Base-by-base conservation (phyloP, 2,888 invertebrate species). In the Acleris emargana region DNA sequence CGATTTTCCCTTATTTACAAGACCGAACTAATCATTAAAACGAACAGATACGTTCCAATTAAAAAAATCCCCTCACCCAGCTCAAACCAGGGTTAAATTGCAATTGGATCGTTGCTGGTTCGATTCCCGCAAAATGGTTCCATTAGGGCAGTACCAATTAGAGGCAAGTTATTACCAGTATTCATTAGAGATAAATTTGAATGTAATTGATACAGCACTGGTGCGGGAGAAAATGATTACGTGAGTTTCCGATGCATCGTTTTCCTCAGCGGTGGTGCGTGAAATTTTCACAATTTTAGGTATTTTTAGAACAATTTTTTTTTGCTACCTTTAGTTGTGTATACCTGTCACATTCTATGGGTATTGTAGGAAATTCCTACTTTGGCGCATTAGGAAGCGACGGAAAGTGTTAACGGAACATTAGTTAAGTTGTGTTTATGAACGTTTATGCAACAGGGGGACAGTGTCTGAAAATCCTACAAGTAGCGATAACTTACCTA, bases 151-250 rank as follows among this genome's bases (percentile, higher is more conserved):
- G 59, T 60, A 61, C 52, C 61, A 66, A 61, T 66, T 57, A 66
- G 57, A 66, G 57, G 32, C 51, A 64, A 20, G 38, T 57, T 57
- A 66, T 66, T 66, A 57, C 55, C 66, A 22, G 61, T 66, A 66
- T 66, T 66, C 57, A 66, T 66, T 66, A 66, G 66, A 38, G 61
- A 61, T 61, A 66, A 66, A 66, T 66, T 66, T 66, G 57, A 57
- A 61, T 61, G 66, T 61, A 66, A 66, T 66, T 66, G 66, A 66
- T 61, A 66, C 60, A 51, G 25, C 18, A 38, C 51, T 43, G 20
- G 50, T 49, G 42, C 32, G 32, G 17, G 50, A 58, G 63, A 32
- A 66, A 61, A 57, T 64, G 54, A 38, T 66, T 60, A 52, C 22
- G 47, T 47, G 51, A 51, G 45, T 60, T 51, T 38, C 45, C 55